Evolutionary conservation across 1,140 invertebrate genomes (phyloP).

Genomic region (Drosophila sechellia): DNA sequence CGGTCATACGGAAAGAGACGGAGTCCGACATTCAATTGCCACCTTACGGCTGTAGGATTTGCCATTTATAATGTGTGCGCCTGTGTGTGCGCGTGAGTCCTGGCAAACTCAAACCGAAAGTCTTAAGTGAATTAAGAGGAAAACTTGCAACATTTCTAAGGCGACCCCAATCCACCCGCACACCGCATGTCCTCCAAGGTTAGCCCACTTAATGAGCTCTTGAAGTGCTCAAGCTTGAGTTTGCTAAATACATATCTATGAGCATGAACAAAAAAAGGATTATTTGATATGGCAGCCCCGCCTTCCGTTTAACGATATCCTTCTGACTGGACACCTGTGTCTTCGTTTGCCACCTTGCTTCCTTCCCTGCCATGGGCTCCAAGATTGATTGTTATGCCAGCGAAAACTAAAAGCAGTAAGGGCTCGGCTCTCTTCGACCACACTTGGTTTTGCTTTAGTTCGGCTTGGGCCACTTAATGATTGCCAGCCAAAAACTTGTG

Average conservation of each 20-base stretch:
- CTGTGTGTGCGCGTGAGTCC: slow-evolving; percentile 25
- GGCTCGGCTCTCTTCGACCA: slow-evolving; percentile 3
- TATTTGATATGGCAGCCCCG: slow-evolving; percentile 56
- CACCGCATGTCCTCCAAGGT: slow-evolving; percentile 43
- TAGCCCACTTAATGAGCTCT: slow-evolving; percentile 71
- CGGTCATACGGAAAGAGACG: slow-evolving; percentile 2
- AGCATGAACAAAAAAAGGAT: slow-evolving; percentile 65
- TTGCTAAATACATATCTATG: slow-evolving; percentile 55
- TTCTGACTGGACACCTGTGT: slow-evolving; percentile 41
- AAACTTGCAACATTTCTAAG: slow-evolving; percentile 78
- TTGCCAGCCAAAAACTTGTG: slow-evolving; percentile 35
- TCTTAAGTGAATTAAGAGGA: slow-evolving; percentile 79
- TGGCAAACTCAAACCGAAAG: slow-evolving; percentile 62
- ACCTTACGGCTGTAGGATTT: slow-evolving; percentile 34
- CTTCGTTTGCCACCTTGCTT: not conserved
- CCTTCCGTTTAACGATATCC: slow-evolving; percentile 60
- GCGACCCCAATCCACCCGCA: slow-evolving; percentile 15
- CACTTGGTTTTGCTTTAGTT: slow-evolving; percentile 26
- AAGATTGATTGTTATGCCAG: slow-evolving; percentile 73
- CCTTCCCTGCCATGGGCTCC: slow-evolving; percentile 11
- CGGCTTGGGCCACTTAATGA: slow-evolving; percentile 60
- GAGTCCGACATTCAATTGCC: slow-evolving; percentile 54
- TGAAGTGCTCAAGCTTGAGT: slow-evolving; percentile 63
- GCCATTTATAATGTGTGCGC: slow-evolving; percentile 59
- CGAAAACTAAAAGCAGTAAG: slow-evolving; percentile 29